phyloP scores from a whole-genome alignment of 1,140 invertebrate genomes.

The Microvelia longipes region DNA sequence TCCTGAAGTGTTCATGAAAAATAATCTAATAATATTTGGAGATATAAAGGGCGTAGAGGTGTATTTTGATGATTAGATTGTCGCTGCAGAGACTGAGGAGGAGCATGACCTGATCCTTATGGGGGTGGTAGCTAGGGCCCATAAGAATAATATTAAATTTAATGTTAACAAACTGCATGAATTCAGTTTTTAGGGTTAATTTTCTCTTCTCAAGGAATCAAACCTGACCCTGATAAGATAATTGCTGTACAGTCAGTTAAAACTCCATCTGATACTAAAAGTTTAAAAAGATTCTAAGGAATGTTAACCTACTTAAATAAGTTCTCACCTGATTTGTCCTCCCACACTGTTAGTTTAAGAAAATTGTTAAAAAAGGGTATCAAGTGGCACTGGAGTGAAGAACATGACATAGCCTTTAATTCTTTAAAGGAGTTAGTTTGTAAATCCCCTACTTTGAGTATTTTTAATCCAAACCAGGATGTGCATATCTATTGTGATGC shows the following conservation, averaged over 20 bases:
- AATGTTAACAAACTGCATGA: constrained; percentile 29
- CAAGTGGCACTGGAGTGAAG: background rate
- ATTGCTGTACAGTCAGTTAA: constrained; percentile 27
- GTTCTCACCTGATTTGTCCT: constrained; percentile 22
- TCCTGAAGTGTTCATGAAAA: constrained; percentile 14
- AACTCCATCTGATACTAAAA: constrained; percentile 24
- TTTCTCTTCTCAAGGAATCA: constrained; percentile 25
- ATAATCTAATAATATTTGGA: constrained; percentile 15
- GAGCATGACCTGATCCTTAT: constrained; percentile 21
- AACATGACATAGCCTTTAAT: background rate
- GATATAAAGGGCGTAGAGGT: constrained; percentile 8
- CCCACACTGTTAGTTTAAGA: background rate
- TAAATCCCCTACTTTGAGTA: background rate
- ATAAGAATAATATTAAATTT: constrained; percentile 27
- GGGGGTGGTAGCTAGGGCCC: constrained; percentile 23
- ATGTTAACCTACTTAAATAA: constrained; percentile 28
- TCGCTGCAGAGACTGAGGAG: constrained; percentile 16
- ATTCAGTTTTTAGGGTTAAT: constrained; percentile 26
- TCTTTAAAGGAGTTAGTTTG: background rate
- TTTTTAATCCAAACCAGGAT: background rate
- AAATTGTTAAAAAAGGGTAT: background rate
- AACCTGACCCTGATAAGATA: constrained; percentile 27
- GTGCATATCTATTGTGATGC: background rate
- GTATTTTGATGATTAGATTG: constrained; percentile 28
- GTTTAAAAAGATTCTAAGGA: constrained; percentile 27